Evolutionary conservation across 2,888 invertebrate genomes (phyloP), one percentile per base, ranked within the genome.

Genomic region (Chymomyza amoena): DNA sequence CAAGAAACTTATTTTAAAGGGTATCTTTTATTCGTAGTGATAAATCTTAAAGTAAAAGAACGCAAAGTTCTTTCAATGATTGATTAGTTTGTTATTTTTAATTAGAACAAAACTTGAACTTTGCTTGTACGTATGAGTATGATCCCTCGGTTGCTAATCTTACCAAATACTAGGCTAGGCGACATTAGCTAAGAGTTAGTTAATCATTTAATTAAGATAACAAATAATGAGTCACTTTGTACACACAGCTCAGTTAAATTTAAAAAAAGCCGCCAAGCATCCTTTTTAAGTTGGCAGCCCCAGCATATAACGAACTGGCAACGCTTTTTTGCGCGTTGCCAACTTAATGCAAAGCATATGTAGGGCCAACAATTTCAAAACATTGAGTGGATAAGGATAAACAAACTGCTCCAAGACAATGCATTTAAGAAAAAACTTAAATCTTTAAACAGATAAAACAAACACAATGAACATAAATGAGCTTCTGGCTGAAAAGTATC

Each of bases 401-500:
- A 45, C 13, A 45, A 45, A 13, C 13, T 1, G 39, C 39, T 45
- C 13, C 13, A 45, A 45, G 2, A 45, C 6, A 57, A 57, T 18
- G 56, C 56, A 18, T 20, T 59, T 7, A 25, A 59, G 32, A 5
- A 28, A 10, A 59, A 20, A 59, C n/a, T 0, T 32, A 13, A 28
- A 36, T 9, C n/a, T 20, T 57, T 57, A 57, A 20, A 6, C 1
- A 60, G 6, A 60, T 60, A 7, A 6, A 32, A 6, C 32, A 32
- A 3, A 6, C 4, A 10, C 60, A 16, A 60, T 61, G 20, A 20
- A 6, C 32, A 45, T 82, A 28, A 54, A 61, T 0, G n/a, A 32
- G 0, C 20, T 68, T 6, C 70, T 74, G 28, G 28, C 65, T 7
- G 20, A 4, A 1, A 75, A 76, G 61, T 76, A 68, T 67, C 84